Evolutionary conservation across 2,113 vertebrate genomes (phyloP).

Genomic region (Mellivora capensis): DNA sequence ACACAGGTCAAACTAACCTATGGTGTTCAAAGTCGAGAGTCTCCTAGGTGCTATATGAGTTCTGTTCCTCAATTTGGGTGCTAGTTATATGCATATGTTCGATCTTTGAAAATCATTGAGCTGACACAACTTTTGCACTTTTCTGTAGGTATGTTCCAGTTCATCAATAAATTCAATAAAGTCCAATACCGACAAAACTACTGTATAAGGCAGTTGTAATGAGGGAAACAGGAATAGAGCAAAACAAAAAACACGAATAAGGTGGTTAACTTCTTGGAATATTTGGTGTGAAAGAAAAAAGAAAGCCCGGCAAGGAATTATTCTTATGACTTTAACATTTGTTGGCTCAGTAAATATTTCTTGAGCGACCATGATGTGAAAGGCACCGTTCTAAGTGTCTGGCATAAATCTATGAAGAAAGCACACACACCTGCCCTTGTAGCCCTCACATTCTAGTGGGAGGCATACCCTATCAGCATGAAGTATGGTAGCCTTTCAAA

Average conservation of each 20-base stretch:
- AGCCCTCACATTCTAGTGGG: neutral
- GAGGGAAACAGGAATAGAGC: neutral
- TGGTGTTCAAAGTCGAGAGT: neutral
- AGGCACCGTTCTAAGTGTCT: neutral
- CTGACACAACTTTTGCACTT: neutral
- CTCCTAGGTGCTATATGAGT: neutral
- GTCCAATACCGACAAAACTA: neutral
- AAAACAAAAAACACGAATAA: constrained; percentile 18
- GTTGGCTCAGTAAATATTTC: neutral
- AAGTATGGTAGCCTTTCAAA: neutral
- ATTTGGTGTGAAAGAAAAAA: neutral
- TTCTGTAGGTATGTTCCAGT: neutral
- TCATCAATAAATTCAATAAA: neutral
- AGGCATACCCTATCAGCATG: neutral
- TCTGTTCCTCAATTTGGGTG: neutral
- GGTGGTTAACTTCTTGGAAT: neutral
- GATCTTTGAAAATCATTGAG: neutral
- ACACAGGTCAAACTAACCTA: neutral
- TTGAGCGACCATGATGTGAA: neutral
- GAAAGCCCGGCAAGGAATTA: neutral
- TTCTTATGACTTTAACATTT: neutral
- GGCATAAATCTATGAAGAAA: neutral
- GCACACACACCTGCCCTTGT: neutral
- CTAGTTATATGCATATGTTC: neutral
- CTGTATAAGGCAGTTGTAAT: neutral